Conservation (phyloP, 2,888 invertebrate species). For the Chydorus sphaericus region DNA sequence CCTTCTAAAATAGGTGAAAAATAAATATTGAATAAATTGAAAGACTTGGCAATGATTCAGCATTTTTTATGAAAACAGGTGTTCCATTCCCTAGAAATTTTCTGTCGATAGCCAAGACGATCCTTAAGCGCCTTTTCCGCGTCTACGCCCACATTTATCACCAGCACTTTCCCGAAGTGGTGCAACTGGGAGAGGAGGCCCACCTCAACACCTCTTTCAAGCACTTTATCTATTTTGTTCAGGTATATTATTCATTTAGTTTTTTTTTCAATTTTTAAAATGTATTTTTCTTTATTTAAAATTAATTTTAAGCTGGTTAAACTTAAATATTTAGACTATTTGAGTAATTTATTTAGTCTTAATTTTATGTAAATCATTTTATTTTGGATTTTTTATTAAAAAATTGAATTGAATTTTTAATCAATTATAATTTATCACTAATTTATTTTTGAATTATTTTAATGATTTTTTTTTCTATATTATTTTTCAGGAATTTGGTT, state of each 20-base stretch:
- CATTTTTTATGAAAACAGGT: conserved; percentile 38
- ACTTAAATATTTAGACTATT: too few species aligned
- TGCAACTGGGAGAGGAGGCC: conserved; percentile 93
- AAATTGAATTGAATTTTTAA: background rate
- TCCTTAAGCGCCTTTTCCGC: conserved; percentile 90
- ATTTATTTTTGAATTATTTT: background rate
- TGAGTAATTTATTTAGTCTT: too few species aligned
- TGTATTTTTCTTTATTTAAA: conserved; percentile 72
- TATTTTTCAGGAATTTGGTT: conserved; percentile 75
- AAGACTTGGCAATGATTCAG: background rate
- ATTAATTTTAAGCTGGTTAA: too few species aligned
- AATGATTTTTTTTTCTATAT: background rate
- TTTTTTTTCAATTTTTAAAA: background rate
- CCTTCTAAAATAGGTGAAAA: conserved; percentile 83
- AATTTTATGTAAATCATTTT: too few species aligned
- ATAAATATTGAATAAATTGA: background rate
- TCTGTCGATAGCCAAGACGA: conserved; percentile 90
- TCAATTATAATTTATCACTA: background rate
- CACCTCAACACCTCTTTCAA: conserved; percentile 99
- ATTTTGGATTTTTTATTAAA: background rate
- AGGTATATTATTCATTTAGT: conserved; percentile 33
- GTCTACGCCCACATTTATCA: conserved; percentile 99
- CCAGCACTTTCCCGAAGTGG: conserved; percentile 96
- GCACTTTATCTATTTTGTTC: conserved; percentile 96
- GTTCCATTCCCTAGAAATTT: conserved; percentile 98